Evolutionary conservation across 92 coral and sea anemone genomes (phyloP), one percentile per base, ranked within the genome.

Genomic region (Parazoanthus darwini): DNA sequence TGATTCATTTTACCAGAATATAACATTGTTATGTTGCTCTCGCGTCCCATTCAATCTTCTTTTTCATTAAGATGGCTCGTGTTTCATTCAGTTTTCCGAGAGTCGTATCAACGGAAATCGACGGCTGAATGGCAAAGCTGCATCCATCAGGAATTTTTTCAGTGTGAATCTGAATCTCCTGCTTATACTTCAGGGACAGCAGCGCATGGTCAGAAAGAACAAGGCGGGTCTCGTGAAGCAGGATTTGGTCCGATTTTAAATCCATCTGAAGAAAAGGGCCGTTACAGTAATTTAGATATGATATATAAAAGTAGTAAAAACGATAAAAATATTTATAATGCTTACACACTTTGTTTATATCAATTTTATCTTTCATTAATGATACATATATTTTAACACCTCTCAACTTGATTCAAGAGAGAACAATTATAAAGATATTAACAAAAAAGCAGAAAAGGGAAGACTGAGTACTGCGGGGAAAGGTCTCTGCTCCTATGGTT

Each of bases 1-100:
- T 58, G 72, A 80, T 58, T 43, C 46, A 56, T 39, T 59, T 58
- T 80, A 20, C 36, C 22, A 80, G n/a, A 14, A 36, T 58, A 35
- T 54, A 80, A 80, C 59, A 54, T 39, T 56, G 70, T 38, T 80
- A 26, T 33, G 23, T 80, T 18, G 36, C 72, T 76, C 80, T 38
- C 26, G 54, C 46, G 80, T 20, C 48, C 43, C 29, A 22, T 25
- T 18, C 15, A 37, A 15, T 4, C 70, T 63, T 9, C 80, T 20
- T 23, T 76, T 23, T 76, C 80, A 42, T 42, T 10, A 73, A 48
- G 51, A 48, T 48, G 11, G 51, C 8, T 48, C 51, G 8, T 48
- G 23, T 35, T 74, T 36, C 20, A 73, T 73, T 35, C 39, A 73
- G 42, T 18, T 33, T 73, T 36, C 79, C 46, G 50, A 10, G 13